Evolutionary conservation across 2,888 invertebrate species (phyloP), one percentile per base, ranked within the genome.

Genomic region (Choristoneura rosaceana): DNA sequence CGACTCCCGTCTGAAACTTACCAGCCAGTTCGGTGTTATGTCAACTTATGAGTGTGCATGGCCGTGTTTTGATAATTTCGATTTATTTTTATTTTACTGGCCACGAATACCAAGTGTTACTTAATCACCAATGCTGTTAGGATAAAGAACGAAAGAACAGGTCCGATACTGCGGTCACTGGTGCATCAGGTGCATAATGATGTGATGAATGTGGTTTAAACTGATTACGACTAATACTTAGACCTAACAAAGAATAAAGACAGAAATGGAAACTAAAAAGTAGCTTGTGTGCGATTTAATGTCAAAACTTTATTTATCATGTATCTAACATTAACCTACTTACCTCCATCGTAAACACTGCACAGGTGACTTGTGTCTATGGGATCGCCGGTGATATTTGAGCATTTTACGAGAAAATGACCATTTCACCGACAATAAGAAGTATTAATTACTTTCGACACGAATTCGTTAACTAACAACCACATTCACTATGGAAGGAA

Each of bases 311-410:
- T 12, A 17, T 61, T n/a, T 60, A 9, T 50, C 34, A 66, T 9
- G 58, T 33, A 25, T 33, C 58, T 2, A 59, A 59, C 59, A 34
- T 50, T 33, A 41, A 41, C 38, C 75, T 79, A 83, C 88, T 74
- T 86, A 94, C 94, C 94, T 94, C 94, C 94, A 94, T 92, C 90
- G 85, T 79, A 94, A 87, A 80, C 94, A 94, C 82, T 90, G 92
- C 76, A 94, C 94, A 15, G 94, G 93, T 59, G 93, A 93, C 79
- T 94, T 94, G 84, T 94, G 91, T 79, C 93, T 92, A 83, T 93
- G 94, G 66, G 93, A 93, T 76, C 94, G 92, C 79, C 94, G 93
- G 87, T 94, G 94, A 93, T 93, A 93, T 87, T 92, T 94, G 90
- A 94, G 94, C 94, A 94, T 94, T 93, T 93, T 93, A 88, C 81